A percentile compares a stretch with the other conserved stretches of the same genome.
Evolutionary conservation across 2,888 invertebrate genomes (phyloP).

Genomic region (Leptinotarsa haldemani): DNA sequence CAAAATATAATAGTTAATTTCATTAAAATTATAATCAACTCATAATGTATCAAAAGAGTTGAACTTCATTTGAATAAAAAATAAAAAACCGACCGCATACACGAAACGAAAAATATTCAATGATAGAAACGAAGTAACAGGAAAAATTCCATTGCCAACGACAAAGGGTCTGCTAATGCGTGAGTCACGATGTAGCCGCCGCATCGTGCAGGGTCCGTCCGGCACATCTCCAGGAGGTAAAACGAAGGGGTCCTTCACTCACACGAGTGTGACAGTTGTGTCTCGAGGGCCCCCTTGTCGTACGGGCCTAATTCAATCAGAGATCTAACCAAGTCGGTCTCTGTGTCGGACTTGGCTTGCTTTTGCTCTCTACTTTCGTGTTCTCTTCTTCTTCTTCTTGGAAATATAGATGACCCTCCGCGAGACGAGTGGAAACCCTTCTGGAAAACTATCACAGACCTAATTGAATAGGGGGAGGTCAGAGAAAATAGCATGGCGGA

Average conservation of each 20-base stretch:
- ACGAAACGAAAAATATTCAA: not conserved
- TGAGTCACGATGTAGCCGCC: slow-evolving; percentile 10
- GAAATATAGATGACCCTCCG: slow-evolving; percentile 36
- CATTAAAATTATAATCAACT: no score
- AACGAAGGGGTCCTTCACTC: slow-evolving; percentile 27
- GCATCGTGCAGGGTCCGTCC: slow-evolving; percentile 23
- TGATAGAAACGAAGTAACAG: not conserved
- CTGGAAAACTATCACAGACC: slow-evolving; percentile 22
- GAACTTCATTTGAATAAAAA: no score
- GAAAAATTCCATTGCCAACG: not conserved
- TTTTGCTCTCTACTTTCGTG: slow-evolving; percentile 35
- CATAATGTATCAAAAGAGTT: no score
- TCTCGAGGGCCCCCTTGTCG: slow-evolving; percentile 60
- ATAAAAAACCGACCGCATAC: not conserved
- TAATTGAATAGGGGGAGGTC: slow-evolving; percentile 22
- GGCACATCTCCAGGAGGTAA: slow-evolving; percentile 46
- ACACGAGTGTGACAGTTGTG: slow-evolving; percentile 60
- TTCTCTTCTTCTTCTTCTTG: slow-evolving; percentile 28
- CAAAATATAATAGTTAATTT: no score
- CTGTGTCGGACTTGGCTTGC: slow-evolving; percentile 37
- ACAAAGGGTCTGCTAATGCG: slow-evolving; percentile 16
- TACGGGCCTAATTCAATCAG: slow-evolving; percentile 67
- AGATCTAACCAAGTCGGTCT: slow-evolving; percentile 59
- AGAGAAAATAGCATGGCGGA: not conserved
- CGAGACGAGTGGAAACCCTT: slow-evolving; percentile 28